Evolutionary conservation across 2,113 vertebrate species (phyloP).

Genomic region (Gracilinanus agilis): DNA sequence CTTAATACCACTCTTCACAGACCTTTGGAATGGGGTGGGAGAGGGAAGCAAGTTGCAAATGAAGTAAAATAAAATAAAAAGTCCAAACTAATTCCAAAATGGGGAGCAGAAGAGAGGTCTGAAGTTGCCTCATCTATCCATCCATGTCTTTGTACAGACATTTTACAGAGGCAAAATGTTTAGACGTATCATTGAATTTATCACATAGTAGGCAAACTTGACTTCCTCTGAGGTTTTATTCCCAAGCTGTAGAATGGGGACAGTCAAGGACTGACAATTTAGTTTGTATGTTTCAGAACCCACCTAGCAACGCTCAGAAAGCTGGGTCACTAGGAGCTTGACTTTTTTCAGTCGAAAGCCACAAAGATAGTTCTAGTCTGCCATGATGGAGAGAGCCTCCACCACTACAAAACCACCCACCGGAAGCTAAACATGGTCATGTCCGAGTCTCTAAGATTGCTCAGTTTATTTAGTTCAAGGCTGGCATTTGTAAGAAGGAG

Average conservation of each 20-base stretch:
- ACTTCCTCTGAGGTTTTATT: not conserved
- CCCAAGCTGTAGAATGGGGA: not conserved
- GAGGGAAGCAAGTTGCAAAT: not conserved
- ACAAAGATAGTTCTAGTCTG: not conserved
- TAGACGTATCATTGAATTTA: not conserved
- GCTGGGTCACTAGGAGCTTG: not conserved
- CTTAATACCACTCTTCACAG: conserved; percentile 52
- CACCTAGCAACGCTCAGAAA: not conserved
- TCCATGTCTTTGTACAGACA: not conserved
- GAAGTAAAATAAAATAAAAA: not conserved
- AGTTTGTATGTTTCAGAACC: not conserved
- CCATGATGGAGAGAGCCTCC: not conserved
- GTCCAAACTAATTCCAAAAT: not conserved
- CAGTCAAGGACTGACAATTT: not conserved
- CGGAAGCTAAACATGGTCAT: not conserved
- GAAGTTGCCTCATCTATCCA: not conserved
- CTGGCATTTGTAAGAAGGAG: no score
- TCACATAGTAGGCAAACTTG: not conserved
- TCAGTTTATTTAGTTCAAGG: not conserved
- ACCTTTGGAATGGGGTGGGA: conserved; percentile 20
- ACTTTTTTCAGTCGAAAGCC: not conserved
- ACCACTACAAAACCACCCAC: not conserved
- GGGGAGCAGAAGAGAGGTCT: conserved; percentile 12
- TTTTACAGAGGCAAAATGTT: not conserved
- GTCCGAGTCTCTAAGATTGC: not conserved